These are phyloP conservation scores for Nebria brevicollis DNA, from an alignment of 2,888 invertebrate genomes.

Conservation along the genomic window DNA sequence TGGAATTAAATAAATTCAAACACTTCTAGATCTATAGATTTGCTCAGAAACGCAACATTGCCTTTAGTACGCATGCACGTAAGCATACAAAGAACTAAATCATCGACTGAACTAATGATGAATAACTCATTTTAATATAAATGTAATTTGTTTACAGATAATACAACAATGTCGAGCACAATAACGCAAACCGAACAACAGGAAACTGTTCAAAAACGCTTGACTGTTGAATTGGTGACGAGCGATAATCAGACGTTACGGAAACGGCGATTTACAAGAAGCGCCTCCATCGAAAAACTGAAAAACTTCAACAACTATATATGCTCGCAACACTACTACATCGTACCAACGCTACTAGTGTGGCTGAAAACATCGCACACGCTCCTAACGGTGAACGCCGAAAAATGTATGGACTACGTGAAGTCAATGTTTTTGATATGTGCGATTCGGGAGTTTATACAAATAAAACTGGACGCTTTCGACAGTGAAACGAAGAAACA, in stretches of 20 bases:
- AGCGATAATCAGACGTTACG: not conserved
- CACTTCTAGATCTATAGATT: too few relatives aligned
- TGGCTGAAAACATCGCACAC: slow-evolving; percentile 58
- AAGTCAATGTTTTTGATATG: slow-evolving; percentile 49
- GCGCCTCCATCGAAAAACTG: slow-evolving; percentile 58
- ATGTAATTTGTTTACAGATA: slow-evolving; percentile 11
- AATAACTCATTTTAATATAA: too few relatives aligned
- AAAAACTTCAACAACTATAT: slow-evolving; percentile 58
- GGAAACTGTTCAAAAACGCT: slow-evolving; percentile 8
- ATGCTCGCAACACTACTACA: slow-evolving; percentile 58
- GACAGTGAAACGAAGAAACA: slow-evolving; percentile 7
- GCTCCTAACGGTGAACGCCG: slow-evolving; percentile 53
- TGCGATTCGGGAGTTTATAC: slow-evolving; percentile 8
- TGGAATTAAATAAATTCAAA: too few relatives aligned
- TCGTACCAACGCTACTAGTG: slow-evolving; percentile 56
- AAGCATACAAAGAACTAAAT: too few relatives aligned
- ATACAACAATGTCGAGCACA: slow-evolving; percentile 30
- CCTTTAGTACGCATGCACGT: too few relatives aligned
- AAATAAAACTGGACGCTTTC: slow-evolving; percentile 11
- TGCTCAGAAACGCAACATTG: too few relatives aligned
- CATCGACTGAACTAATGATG: too few relatives aligned
- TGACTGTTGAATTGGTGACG: not conserved
- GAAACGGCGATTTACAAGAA: slow-evolving; percentile 54
- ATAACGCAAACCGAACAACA: slow-evolving; percentile 28
- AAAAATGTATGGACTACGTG: slow-evolving; percentile 54